These are phyloP conservation scores for Alviniconcha strummeri DNA, from an alignment of 2,888 invertebrate species.

Conservation along the genomic window DNA sequence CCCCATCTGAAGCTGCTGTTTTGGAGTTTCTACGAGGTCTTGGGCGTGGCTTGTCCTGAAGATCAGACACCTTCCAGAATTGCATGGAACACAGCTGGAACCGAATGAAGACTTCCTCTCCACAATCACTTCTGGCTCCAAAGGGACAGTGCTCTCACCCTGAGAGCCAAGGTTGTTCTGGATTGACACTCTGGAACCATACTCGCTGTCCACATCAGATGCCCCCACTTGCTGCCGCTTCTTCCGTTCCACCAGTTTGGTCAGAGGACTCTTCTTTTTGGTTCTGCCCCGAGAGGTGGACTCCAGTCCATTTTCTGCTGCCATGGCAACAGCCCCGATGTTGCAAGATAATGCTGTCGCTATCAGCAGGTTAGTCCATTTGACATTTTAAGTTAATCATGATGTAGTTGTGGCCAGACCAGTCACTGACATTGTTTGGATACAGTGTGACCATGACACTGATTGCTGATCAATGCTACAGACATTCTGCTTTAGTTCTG, in stretches of 20 bases:
- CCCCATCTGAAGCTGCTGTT: background rate
- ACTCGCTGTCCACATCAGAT: slow-evolving; percentile 57
- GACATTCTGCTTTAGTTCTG: too few species aligned
- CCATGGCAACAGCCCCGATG: slow-evolving; percentile 4
- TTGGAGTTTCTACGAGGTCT: slow-evolving; percentile 12
- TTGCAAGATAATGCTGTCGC: too few species aligned
- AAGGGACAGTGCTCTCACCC: background rate
- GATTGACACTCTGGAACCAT: slow-evolving; percentile 55
- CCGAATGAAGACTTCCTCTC: background rate
- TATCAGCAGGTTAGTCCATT: too few species aligned
- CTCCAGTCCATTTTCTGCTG: slow-evolving; percentile 21
- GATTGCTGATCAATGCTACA: too few species aligned
- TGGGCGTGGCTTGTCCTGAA: background rate
- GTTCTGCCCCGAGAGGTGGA: slow-evolving; percentile 40
- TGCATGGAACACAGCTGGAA: background rate
- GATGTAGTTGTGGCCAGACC: too few species aligned
- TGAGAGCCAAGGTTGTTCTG: slow-evolving; percentile 14
- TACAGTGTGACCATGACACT: too few species aligned
- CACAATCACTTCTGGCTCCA: slow-evolving; percentile 10
- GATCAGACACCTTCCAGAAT: background rate
- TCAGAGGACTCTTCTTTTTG: slow-evolving; percentile 62
- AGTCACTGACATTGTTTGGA: too few species aligned
- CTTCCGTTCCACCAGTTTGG: slow-evolving; percentile 60
- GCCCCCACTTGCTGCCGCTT: slow-evolving; percentile 37
- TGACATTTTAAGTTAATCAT: too few species aligned